A percentile compares a stretch with the other conserved stretches of the same genome.
phyloP scores from a whole-genome alignment of 2,888 invertebrate species.

The Hedychridium roseum region DNA sequence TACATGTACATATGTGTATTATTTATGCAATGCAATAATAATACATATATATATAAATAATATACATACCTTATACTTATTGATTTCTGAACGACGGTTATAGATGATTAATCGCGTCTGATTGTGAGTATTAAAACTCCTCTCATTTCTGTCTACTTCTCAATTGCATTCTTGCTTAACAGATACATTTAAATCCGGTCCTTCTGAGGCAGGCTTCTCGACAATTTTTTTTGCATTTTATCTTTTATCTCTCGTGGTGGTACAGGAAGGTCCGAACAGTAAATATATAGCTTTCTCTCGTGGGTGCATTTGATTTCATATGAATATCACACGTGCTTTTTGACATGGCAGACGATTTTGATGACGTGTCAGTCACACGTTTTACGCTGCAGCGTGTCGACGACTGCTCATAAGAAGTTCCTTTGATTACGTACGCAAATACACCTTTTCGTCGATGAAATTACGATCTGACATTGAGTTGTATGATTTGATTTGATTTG shows the following conservation, averaged over 20 bases:
- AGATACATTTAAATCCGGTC: conserved; percentile 20
- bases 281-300: too few relatives aligned
- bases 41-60: conserved; percentile 41
- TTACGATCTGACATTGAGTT: too few relatives aligned
- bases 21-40: conserved; percentile 45
- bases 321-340: too few relatives aligned
- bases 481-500: too few relatives aligned
- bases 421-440: too few relatives aligned
- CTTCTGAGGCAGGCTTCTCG: conserved; percentile 25
- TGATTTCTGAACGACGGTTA: conserved; percentile 54
- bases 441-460: too few relatives aligned
- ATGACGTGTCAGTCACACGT: too few relatives aligned
- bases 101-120: conserved; percentile 50
- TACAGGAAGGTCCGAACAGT: conserved; percentile 7
- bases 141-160: conserved; percentile 17
- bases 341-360: too few relatives aligned
- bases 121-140: conserved; percentile 51
- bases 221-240: conserved; percentile 13
- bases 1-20: conserved; percentile 38
- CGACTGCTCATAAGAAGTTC: too few relatives aligned
- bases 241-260: conserved; percentile 6
- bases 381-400: too few relatives aligned
- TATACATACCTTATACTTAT: conserved; percentile 47
- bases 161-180: conserved; percentile 20
- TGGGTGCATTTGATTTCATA: too few relatives aligned